These are phyloP conservation scores for Eriosoma lanigerum DNA, from an alignment of 1,140 invertebrate species.

Conservation along the genomic window DNA sequence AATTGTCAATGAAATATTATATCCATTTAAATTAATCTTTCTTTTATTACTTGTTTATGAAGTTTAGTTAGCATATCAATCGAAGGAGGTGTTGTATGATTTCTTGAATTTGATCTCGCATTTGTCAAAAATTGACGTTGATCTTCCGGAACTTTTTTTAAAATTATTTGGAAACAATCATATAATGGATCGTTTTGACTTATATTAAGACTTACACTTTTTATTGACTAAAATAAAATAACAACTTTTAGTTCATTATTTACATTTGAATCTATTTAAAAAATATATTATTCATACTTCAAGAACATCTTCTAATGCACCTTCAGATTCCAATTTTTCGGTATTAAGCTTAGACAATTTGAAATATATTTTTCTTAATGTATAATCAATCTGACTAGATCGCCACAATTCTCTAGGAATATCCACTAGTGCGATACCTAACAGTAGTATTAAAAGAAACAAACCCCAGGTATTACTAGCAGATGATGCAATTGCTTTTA, in stretches of 20 bases:
- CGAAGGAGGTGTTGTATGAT: conserved; percentile 8
- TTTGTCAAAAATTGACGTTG: conserved; percentile 28
- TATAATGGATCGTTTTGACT: conserved; percentile 14
- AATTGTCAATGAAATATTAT: too few relatives aligned
- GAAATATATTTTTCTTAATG: conserved; percentile 89
- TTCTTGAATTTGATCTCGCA: conserved; percentile 34
- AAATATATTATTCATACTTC: conserved; percentile 66
- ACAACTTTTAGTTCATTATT: conserved; percentile 9
- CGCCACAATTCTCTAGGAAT: conserved; percentile 90
- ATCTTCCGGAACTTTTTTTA: conserved; percentile 48
- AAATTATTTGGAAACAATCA: conserved; percentile 46
- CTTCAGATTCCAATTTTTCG: conserved; percentile 97
- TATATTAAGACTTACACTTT: conserved; percentile 41
- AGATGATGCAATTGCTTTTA: conserved; percentile 96
- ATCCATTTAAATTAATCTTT: neutral
- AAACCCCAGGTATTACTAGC: conserved; percentile 99
- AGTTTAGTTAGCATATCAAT: conserved; percentile 36
- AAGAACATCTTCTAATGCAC: conserved; percentile 90
- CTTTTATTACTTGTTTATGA: conserved; percentile 48
- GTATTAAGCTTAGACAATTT: conserved; percentile 94
- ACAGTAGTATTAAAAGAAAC: conserved; percentile 88
- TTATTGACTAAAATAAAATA: conserved; percentile 36
- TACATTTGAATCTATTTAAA: neutral
- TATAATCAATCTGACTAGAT: conserved; percentile 76
- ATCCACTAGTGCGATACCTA: conserved; percentile 97